These are phyloP conservation scores for Ecdyonurus torrentis DNA, from an alignment of 2,888 invertebrate genomes.

Conservation along the genomic window DNA sequence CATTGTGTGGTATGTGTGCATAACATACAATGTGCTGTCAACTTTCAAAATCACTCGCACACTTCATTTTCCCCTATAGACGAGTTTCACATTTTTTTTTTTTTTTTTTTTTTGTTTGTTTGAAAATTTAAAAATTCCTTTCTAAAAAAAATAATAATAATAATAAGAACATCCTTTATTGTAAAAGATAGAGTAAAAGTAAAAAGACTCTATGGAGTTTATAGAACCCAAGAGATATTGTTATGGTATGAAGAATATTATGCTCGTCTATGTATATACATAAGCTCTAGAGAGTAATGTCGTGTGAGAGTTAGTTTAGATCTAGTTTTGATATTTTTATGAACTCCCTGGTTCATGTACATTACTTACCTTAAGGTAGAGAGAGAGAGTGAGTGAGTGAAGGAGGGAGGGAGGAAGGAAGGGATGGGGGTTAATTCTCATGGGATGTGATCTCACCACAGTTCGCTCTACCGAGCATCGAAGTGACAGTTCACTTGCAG, in stretches of 20 bases:
- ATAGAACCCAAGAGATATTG: neutral
- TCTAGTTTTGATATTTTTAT: neutral
- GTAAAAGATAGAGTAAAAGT: neutral
- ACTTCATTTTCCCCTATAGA: neutral
- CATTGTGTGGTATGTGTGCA: neutral
- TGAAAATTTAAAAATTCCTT: neutral
- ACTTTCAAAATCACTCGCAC: conserved; percentile 1
- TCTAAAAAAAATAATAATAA: neutral
- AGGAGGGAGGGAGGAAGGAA: neutral
- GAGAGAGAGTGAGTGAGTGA: neutral
- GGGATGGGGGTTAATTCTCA: neutral
- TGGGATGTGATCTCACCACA: neutral
- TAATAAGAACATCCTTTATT: no score
- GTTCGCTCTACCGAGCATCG: neutral
- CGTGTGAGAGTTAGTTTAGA: neutral
- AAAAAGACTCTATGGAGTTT: neutral
- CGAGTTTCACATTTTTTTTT: neutral
- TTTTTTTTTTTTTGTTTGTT: no score
- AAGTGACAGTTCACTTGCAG: no score
- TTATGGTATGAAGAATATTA: no score
- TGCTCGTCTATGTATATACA: no score
- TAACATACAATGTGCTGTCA: neutral
- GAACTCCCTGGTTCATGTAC: neutral
- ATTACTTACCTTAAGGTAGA: neutral
- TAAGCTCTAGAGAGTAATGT: neutral